Percentiles rank a stretch among this genome's conserved stretches.
These are phyloP conservation scores for Acanthiza pusilla DNA, from an alignment of 2,797 vertebrate genomes.

Conservation along the genomic window DNA sequence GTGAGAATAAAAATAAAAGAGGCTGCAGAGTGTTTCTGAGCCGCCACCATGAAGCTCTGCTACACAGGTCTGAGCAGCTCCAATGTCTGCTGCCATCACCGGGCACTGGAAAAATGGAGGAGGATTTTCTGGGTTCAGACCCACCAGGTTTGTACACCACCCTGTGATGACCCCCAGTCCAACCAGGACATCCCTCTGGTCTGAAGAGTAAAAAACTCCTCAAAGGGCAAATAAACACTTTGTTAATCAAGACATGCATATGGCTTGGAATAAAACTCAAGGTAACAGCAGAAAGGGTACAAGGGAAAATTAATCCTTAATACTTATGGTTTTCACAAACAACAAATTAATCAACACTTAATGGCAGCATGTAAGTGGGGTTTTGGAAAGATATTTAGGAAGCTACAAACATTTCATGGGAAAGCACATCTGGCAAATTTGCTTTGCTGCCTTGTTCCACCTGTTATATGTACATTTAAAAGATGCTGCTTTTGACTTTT, in stretches of 20 bases:
- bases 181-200: background rate
- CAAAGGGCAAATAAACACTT: background rate
- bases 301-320: background rate
- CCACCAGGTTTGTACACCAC: background rate
- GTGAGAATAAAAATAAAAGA: conserved; percentile 25
- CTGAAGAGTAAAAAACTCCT: background rate
- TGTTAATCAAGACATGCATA: background rate
- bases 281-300: background rate
- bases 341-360: background rate
- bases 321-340: background rate
- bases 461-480: background rate
- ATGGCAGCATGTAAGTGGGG: background rate
- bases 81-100: fast-evolving
- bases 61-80: background rate
- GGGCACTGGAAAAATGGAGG: background rate
- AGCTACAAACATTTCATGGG: background rate
- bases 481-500: conserved; percentile 15
- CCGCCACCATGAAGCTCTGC: background rate
- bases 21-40: background rate
- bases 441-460: background rate
- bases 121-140: background rate
- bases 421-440: background rate
- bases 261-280: background rate
- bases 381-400: background rate
- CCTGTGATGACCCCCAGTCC: background rate